Base-by-base conservation (phyloP, 1,140 invertebrate genomes). In the Hypsibius dujardini region DNA sequence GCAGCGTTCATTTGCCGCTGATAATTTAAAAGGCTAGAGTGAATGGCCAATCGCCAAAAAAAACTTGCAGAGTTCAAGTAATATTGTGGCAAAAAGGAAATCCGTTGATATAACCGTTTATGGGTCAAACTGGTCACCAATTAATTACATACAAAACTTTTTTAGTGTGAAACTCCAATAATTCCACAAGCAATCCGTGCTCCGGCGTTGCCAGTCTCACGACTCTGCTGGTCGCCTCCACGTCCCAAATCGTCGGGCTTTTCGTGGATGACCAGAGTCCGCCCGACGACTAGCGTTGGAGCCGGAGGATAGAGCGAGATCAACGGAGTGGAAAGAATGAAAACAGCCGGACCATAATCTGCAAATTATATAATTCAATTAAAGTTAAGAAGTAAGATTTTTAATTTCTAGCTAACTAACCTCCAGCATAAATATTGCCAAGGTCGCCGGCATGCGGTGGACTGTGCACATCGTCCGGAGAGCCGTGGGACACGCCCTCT, bases 401-500 rank as follows among this genome's bases (percentile, higher is more conserved):
- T 7, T 7, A 7, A 7, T 56, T 56, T 56, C 7, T n/a, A 56
- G 50, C n/a, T 56, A 12, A 46, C 47, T 40, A 1, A 59, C 45
- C 75, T 60, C 74, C 74, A 69, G 77, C 78, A 40, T 56, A 62
- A 46, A 81, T 75, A 74, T 81, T 81, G 1, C 80, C 80, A 2
- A 81, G 73, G 76, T 85, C 84, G 28, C 84, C 84, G 70, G 79
- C 80, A 75, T 85, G 84, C 72, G 83, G 79, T n/a, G 76, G 76
- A 42, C 76, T 73, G 12, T 67, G 62, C 42, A 45, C 62, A 73
- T 82, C 81, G 46, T 67, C 74, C 45, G 82, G 82, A 1, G 74
- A 81, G 40, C 82, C 84, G 76, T 85, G 84, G 3, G 71, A 73
- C 70, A 77, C 78, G n/a, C 73, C 74, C 59, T 67, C 71, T 42